These are phyloP conservation scores for Crematogaster levior DNA, from an alignment of 2,888 invertebrate species.

Conservation along the genomic window DNA sequence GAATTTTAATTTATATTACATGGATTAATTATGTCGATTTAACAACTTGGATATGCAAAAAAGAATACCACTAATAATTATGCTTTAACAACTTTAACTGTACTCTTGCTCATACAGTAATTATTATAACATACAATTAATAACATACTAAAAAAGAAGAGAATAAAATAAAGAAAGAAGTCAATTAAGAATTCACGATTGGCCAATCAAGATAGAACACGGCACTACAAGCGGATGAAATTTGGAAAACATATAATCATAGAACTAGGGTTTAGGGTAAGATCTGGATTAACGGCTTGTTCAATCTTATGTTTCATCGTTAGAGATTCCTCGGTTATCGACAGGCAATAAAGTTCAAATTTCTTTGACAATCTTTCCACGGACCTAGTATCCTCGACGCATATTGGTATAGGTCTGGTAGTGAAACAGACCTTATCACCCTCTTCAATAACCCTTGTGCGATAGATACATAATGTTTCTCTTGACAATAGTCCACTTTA, in stretches of 20 bases:
- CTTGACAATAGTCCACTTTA: no score
- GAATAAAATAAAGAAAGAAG: background rate
- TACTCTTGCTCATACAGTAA: conserved; percentile 6
- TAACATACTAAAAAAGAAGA: background rate
- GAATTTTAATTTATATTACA: background rate
- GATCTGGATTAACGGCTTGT: background rate
- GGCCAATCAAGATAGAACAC: background rate
- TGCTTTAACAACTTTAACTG: no score
- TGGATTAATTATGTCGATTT: background rate
- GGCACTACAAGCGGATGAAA: background rate
- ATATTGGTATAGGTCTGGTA: background rate
- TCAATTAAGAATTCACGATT: background rate
- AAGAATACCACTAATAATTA: background rate
- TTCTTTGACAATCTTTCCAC: background rate
- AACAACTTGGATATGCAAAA: background rate
- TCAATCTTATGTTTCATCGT: background rate
- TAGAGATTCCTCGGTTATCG: background rate
- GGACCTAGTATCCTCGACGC: background rate
- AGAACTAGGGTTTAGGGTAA: background rate
- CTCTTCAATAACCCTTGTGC: background rate
- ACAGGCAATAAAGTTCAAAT: background rate
- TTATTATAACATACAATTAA: conserved; percentile 1
- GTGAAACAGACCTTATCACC: background rate
- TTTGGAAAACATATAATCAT: background rate
- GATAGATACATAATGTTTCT: background rate